Evolutionary conservation across 2,888 invertebrate genomes (phyloP).

Genomic region (Galeopsomyia nigrocyanea): DNA sequence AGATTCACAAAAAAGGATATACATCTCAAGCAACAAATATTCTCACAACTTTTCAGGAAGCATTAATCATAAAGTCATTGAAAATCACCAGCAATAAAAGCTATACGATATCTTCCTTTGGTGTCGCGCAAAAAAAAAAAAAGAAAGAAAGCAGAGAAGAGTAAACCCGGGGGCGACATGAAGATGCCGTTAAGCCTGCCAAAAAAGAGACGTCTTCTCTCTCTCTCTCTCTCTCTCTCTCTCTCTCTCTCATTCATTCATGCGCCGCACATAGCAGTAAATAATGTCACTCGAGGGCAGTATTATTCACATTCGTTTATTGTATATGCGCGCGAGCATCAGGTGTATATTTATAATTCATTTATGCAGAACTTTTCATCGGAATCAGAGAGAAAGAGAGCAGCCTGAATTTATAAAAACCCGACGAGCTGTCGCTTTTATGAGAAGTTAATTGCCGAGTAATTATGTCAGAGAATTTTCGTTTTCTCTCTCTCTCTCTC

Average conservation of each 20-base stretch:
- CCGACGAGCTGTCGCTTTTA: not conserved
- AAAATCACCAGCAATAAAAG: too few relatives aligned
- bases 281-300: conserved; percentile 22
- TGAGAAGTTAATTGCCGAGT: not conserved
- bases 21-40: too few relatives aligned
- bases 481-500: not conserved
- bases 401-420: not conserved
- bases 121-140: conserved; percentile 6
- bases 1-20: too few relatives aligned
- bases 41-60: too few relatives aligned
- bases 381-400: too few relatives aligned
- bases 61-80: too few relatives aligned
- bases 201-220: not conserved
- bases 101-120: conserved; percentile 12
- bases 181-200: conserved; percentile 3
- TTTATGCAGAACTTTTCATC: too few relatives aligned
- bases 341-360: too few relatives aligned
- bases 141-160: too few relatives aligned
- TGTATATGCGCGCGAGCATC: too few relatives aligned
- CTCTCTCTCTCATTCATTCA: too few relatives aligned
- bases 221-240: too few relatives aligned
- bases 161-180: conserved; percentile 7
- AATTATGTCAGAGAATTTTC: not conserved
- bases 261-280: conserved; percentile 15
- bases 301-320: not conserved